These are phyloP conservation scores for Aotus griseimembra DNA, from an alignment of 2,797 vertebrate genomes.

Conservation along the genomic window DNA sequence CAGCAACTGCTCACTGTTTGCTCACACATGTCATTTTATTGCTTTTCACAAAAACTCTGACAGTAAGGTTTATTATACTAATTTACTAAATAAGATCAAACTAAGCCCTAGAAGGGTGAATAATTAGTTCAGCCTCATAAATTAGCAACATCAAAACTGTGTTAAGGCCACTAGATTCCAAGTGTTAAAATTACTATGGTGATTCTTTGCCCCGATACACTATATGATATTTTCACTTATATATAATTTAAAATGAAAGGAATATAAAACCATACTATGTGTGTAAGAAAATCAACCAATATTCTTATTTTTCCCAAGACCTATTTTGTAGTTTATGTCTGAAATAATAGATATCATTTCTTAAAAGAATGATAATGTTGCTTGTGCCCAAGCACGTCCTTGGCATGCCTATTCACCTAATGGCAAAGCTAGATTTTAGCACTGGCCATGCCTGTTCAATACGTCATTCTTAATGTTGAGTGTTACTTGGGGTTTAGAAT, in stretches of 20 bases:
- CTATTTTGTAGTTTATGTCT: background rate
- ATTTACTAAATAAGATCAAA: conserved; percentile 5
- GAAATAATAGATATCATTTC: background rate
- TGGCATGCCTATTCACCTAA: background rate
- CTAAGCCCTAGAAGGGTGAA: background rate
- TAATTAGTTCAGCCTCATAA: background rate
- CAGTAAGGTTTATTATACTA: background rate
- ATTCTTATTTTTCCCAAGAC: background rate
- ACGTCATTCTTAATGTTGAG: background rate
- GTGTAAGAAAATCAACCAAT: background rate
- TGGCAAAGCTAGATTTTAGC: background rate
- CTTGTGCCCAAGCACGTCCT: background rate
- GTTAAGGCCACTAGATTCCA: background rate
- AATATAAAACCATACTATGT: background rate
- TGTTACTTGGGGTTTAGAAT: background rate
- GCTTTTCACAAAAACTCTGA: background rate
- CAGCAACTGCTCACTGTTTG: background rate
- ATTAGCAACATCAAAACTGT: background rate
- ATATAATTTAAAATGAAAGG: background rate
- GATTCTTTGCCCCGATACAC: background rate
- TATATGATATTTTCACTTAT: background rate
- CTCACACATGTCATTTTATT: background rate
- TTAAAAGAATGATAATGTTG: background rate
- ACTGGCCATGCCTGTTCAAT: background rate
- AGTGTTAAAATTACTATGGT: background rate